These are phyloP conservation scores for Emmelina monodactyla DNA, from an alignment of 2,888 invertebrate species.

Conservation along the genomic window DNA sequence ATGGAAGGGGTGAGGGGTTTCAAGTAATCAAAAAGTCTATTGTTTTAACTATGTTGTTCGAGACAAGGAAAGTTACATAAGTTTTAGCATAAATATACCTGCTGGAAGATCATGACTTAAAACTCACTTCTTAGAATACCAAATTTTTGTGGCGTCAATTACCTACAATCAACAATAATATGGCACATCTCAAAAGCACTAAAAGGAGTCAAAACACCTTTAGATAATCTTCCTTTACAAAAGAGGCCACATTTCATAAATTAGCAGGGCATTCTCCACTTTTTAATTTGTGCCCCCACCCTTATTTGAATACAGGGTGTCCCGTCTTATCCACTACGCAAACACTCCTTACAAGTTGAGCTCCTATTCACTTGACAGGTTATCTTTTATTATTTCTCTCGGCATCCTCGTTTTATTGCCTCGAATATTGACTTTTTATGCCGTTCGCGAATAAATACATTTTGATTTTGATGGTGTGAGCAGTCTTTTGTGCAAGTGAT, in stretches of 20 bases:
- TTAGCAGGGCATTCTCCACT: neutral
- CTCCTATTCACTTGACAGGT: slow-evolving; percentile 58
- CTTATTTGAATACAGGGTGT: slow-evolving; percentile 41
- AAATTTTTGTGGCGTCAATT: too few species aligned
- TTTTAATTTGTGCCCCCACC: slow-evolving; percentile 44
- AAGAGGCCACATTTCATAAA: neutral
- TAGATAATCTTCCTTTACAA: too few species aligned
- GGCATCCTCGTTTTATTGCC: slow-evolving; percentile 58
- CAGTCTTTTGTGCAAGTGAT: slow-evolving; percentile 45
- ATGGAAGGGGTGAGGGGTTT: too few species aligned
- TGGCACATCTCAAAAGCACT: too few species aligned
- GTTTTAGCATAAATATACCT: too few species aligned
- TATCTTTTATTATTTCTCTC: slow-evolving; percentile 62
- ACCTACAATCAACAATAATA: too few species aligned
- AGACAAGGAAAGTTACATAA: too few species aligned
- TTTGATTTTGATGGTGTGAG: slow-evolving; percentile 55
- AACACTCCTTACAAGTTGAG: slow-evolving; percentile 62
- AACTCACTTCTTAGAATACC: too few species aligned
- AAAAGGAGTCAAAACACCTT: too few species aligned
- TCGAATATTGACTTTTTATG: slow-evolving; percentile 65
- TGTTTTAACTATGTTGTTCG: too few species aligned
- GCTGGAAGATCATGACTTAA: too few species aligned
- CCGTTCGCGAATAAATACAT: slow-evolving; percentile 62
- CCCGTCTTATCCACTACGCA: slow-evolving; percentile 62
- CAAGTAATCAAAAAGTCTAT: too few species aligned